Conservation (phyloP, 2,797 vertebrate species). For the Kryptolebias ocellatus region DNA sequence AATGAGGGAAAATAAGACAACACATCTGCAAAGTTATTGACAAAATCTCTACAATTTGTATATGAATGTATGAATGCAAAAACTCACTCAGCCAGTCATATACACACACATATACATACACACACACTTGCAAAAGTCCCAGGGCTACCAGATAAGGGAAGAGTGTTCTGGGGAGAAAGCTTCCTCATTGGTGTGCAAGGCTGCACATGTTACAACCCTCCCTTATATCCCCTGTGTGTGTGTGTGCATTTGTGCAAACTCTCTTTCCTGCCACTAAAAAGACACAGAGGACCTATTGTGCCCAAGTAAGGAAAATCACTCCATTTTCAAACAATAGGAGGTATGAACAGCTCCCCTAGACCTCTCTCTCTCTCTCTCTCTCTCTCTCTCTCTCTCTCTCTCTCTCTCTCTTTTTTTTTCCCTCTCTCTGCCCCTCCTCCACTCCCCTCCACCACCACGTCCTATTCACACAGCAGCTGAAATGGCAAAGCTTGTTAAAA, state of each 20-base stretch:
- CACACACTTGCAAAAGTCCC: constrained; percentile 34
- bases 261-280: constrained; percentile 73
- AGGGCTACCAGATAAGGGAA: constrained; percentile 70
- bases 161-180: constrained; percentile 76
- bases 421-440: constrained; percentile 7
- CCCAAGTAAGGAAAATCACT: constrained; percentile 82
- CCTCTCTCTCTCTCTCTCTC: constrained; percentile 32
- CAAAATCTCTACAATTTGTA: constrained; percentile 26
- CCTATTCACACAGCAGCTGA: constrained; percentile 74
- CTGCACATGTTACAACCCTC: constrained; percentile 70
- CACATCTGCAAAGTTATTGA: constrained; percentile 18
- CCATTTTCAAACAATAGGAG: constrained; percentile 74
- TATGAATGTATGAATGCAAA: constrained; percentile 36
- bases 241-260: constrained; percentile 9
- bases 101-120: constrained; percentile 36
- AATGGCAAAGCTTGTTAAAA: constrained; percentile 73
- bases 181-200: constrained; percentile 79
- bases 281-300: constrained; percentile 85
- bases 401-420: too few species aligned
- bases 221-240: constrained; percentile 62
- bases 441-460: not conserved
- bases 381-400: constrained; percentile 5
- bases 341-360: constrained; percentile 70
- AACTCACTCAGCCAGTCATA: constrained; percentile 15
- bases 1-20: constrained; percentile 7